Conservation (phyloP, 2,888 invertebrate genomes). For the Leptopterna dolabrata region DNA sequence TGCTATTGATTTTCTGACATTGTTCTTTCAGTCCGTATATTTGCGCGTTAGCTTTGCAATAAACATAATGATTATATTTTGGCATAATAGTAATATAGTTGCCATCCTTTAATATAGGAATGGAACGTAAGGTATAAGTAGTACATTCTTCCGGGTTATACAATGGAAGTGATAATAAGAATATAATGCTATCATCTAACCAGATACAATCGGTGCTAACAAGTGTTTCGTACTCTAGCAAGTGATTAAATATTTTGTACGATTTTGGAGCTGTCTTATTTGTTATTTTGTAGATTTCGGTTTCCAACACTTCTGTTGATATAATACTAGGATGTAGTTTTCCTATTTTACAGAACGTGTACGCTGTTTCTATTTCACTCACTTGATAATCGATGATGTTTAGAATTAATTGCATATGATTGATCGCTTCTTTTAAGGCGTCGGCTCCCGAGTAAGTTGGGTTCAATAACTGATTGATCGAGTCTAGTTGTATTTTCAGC, state of each 20-base stretch:
- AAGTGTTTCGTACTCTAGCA: not conserved
- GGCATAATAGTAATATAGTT: too few relatives aligned
- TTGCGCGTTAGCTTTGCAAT: too few relatives aligned
- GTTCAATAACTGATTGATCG: not conserved
- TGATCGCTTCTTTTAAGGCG: not conserved
- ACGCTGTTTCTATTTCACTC: slow-evolving; percentile 4
- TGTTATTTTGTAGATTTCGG: not conserved
- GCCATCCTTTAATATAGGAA: too few relatives aligned
- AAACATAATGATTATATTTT: too few relatives aligned
- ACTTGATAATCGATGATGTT: not conserved
- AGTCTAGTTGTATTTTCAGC: not conserved
- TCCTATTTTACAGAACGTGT: not conserved
- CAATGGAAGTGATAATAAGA: not conserved
- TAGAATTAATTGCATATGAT: not conserved
- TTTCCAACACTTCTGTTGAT: not conserved
- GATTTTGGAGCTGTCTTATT: not conserved
- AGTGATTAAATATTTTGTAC: not conserved
- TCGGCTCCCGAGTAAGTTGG: not conserved
- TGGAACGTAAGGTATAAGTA: too few relatives aligned
- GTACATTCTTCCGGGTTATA: not conserved
- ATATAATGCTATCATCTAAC: not conserved
- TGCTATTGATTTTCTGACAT: too few relatives aligned
- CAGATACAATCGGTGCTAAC: not conserved
- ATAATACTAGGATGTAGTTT: not conserved
- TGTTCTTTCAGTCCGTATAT: too few relatives aligned